Base-by-base conservation (phyloP, 2,113 vertebrate genomes). In the Chionomys nivalis region DNA sequence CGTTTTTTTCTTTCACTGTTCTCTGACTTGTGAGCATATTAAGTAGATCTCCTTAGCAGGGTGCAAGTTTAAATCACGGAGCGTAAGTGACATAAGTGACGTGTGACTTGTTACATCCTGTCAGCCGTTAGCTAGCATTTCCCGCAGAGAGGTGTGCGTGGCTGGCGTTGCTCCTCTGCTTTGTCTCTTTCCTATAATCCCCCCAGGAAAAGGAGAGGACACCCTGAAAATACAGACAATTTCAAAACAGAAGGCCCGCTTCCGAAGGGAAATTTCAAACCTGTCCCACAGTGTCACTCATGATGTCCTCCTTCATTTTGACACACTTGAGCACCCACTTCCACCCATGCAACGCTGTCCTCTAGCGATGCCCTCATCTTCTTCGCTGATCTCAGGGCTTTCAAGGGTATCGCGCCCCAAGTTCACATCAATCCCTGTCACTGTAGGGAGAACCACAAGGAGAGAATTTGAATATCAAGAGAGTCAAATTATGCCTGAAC, bases 11-110 rank as follows among this genome's bases (percentile, higher is more conserved):
- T 91, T 52, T 21, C 33, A 36, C 65, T 78, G 92, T 58, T 70
- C 95, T 96, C 75, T 96, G 96, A 95, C 85, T 85, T 7, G 23
- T 14, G 76, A 96, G 95, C 92, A 85, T 61, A 63, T 76, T 73
- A 73, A 97, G n/a, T 66, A 94, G 3, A 73, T 16, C 49, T 88
- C 90, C 76, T 79, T 19, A 44, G 58, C 58, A 55, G 65, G 36
- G 49, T 75, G 77, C 83, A 49, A 79, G 79, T 2, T 93, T 94
- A 55, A 58, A 58, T 94, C 63, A 39, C 89, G 42, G 95, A 89
- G 66, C 89, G 94, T 42, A 90, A 49, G 16, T 47, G 61, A 21
- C 88, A 91, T 42, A 90, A 49, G 17, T 47, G 65, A 21, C 47
- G 21, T 47, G 89, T 73, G 87, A 88, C 47, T 10, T 97, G 90